These are phyloP conservation scores for Aquila chrysaetos DNA, from an alignment of 2,797 vertebrate genomes.

Conservation along the genomic window DNA sequence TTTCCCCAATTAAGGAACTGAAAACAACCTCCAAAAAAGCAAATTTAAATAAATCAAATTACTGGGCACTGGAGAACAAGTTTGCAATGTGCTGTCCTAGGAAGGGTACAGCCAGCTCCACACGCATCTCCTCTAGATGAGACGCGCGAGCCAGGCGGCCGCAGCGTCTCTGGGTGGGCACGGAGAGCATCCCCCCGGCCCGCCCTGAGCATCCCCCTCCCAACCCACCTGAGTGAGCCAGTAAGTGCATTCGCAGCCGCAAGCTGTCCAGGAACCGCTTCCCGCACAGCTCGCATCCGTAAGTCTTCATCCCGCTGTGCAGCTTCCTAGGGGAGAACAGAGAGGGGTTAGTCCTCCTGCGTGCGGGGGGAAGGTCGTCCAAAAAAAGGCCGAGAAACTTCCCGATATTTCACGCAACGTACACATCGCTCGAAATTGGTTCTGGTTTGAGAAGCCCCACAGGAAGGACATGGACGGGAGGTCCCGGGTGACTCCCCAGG, in stretches of 20 bases:
- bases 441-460: background rate
- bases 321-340: slow-evolving; percentile 84
- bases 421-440: fast-evolving
- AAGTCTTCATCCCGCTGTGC: slow-evolving; percentile 94
- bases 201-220: background rate
- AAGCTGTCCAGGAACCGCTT: slow-evolving; percentile 94
- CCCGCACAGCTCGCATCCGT: slow-evolving; percentile 95
- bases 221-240: slow-evolving; percentile 94
- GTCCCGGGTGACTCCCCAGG: background rate
- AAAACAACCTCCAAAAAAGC: background rate
- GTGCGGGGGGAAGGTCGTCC: fast-evolving
- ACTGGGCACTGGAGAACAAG: background rate
- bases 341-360: slow-evolving; percentile 22
- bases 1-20: background rate
- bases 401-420: background rate
- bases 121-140: background rate
- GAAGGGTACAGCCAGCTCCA: background rate
- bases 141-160: fast-evolving
- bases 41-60: background rate
- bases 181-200: background rate
- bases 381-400: fast-evolving
- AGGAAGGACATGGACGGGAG: fast-evolving
- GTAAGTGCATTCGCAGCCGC: slow-evolving; percentile 96
- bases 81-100: background rate
- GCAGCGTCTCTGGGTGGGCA: background rate